Evolutionary conservation across 2,888 invertebrate species (phyloP).

Genomic region (Theretra japonica): DNA sequence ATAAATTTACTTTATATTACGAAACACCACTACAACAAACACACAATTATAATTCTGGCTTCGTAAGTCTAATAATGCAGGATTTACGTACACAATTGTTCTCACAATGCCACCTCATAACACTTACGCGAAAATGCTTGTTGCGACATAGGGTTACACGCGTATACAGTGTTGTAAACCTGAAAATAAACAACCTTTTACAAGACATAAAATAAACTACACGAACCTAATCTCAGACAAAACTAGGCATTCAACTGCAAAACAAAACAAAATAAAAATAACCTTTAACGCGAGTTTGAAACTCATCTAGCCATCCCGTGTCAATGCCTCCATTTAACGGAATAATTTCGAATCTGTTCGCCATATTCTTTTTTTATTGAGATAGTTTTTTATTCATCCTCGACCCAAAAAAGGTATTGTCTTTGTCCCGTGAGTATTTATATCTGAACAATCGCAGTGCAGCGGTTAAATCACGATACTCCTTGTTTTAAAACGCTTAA

Average conservation of each 20-base stretch:
- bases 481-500: too few species aligned
- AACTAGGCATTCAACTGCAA: not conserved
- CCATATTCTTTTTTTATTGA: not conserved
- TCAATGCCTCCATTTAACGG: not conserved
- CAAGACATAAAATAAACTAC: not conserved
- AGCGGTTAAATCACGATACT: too few species aligned
- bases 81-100: not conserved
- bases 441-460: too few species aligned
- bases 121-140: conserved; percentile 4
- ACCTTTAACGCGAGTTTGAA: not conserved
- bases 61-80: not conserved
- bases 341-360: not conserved
- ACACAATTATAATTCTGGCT: not conserved
- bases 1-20: too few species aligned
- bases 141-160: not conserved
- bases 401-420: not conserved
- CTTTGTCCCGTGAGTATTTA: too few species aligned
- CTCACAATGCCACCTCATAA: not conserved
- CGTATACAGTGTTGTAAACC: not conserved
- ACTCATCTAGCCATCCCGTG: not conserved
- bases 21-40: not conserved
- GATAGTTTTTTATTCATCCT: not conserved
- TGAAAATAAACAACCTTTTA: not conserved
- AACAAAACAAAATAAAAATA: not conserved
- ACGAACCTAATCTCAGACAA: not conserved